Evolutionary conservation across 2,888 invertebrate genomes (phyloP).

Genomic region (Neocrepidodera transversa): DNA sequence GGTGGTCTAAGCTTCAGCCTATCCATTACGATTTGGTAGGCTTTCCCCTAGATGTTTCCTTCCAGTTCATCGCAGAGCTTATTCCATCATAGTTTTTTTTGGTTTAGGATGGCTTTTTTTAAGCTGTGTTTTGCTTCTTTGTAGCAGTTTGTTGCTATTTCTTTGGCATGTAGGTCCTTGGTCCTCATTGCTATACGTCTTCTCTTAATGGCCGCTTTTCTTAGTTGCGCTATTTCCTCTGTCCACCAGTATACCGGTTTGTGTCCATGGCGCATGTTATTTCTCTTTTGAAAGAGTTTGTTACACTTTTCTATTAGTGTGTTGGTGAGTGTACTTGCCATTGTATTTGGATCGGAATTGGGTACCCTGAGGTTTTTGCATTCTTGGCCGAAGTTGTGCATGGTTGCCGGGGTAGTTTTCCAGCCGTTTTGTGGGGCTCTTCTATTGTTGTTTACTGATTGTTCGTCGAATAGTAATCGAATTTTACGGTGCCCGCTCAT

Average conservation of each 20-base stretch:
- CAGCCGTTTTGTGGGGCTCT: background rate
- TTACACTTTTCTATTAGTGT: background rate
- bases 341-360: too few relatives aligned
- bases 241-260: background rate
- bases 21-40: background rate
- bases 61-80: too few relatives aligned
- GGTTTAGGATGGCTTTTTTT: too few relatives aligned
- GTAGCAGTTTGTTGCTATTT: background rate
- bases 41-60: too few relatives aligned
- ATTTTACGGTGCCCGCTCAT: background rate
- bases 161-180: background rate
- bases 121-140: background rate
- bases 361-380: background rate
- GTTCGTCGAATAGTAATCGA: background rate
- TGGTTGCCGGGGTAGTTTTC: background rate
- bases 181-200: background rate
- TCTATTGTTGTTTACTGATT: too few relatives aligned
- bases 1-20: background rate
- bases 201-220: background rate
- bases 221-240: background rate
- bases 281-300: background rate
- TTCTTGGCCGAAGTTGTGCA: background rate
- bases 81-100: too few relatives aligned
- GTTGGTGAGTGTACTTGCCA: background rate
- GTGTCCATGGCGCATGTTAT: conserved; percentile 19